Percentiles rank a stretch among this genome's conserved stretches.
phyloP scores from a whole-genome alignment of 1,140 invertebrate genomes.

The Solenopsis fugax region DNA sequence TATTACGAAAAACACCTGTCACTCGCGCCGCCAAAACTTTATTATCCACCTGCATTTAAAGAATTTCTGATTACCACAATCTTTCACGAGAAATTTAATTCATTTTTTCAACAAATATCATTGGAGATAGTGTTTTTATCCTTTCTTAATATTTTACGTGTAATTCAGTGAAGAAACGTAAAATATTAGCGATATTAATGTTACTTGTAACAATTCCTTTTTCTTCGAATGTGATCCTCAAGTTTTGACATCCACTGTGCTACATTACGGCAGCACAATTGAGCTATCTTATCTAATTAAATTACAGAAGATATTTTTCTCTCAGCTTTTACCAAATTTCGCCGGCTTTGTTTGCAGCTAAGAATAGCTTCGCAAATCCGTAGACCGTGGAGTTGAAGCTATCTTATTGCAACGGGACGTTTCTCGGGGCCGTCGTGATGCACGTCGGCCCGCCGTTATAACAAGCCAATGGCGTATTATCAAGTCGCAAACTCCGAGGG shows the following conservation, averaged over 20 bases:
- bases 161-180: not conserved
- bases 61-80: not conserved
- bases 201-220: not conserved
- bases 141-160: not conserved
- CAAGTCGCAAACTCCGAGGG: constrained; percentile 56
- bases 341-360: constrained; percentile 30
- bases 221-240: not conserved
- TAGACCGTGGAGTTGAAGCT: constrained; percentile 41
- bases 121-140: not conserved
- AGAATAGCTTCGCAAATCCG: constrained; percentile 55
- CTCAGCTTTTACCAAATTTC: constrained; percentile 12
- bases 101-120: not conserved
- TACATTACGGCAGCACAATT: not conserved
- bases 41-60: constrained; percentile 13
- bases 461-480: constrained; percentile 66
- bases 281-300: not conserved
- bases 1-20: constrained; percentile 62
- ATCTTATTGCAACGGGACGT: constrained; percentile 45
- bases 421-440: constrained; percentile 49
- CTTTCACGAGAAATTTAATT: constrained; percentile 27
- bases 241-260: not conserved
- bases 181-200: not conserved
- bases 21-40: constrained; percentile 32
- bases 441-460: constrained; percentile 44
- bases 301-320: not conserved